phyloP scores from a whole-genome alignment of 2,888 invertebrate genomes.

The Drosophila kanekoi region DNA sequence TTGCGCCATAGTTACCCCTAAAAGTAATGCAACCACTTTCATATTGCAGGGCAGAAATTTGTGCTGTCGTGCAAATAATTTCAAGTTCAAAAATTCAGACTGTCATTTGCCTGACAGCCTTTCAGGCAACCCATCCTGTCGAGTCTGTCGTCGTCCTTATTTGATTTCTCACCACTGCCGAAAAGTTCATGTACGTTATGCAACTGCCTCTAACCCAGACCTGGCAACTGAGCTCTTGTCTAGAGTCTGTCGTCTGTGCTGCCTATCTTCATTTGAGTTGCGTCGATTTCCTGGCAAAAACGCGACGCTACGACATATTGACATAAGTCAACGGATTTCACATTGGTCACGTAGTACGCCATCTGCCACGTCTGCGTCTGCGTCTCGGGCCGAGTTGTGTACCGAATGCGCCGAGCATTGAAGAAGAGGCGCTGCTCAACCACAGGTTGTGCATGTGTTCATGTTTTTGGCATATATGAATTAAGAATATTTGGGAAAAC shows the following conservation, averaged over 20 bases:
- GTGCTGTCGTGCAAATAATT: slow-evolving; percentile 75
- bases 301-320: slow-evolving; percentile 69
- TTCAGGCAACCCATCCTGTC: slow-evolving; percentile 31
- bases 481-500: slow-evolving; percentile 48
- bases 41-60: slow-evolving; percentile 25
- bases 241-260: slow-evolving; percentile 54
- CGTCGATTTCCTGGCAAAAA: slow-evolving; percentile 77
- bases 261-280: slow-evolving; percentile 78
- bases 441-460: slow-evolving; percentile 5
- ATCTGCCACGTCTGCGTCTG: slow-evolving; percentile 51
- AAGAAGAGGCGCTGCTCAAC: slow-evolving; percentile 12
- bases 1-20: slow-evolving; percentile 45
- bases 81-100: slow-evolving; percentile 72
- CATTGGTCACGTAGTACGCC: slow-evolving; percentile 76
- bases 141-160: slow-evolving; percentile 62
- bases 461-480: slow-evolving; percentile 55
- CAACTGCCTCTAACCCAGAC: slow-evolving; percentile 17
- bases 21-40: slow-evolving; percentile 37
- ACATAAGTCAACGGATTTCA: slow-evolving; percentile 80
- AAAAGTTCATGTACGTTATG: slow-evolving; percentile 33
- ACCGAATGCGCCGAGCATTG: slow-evolving; percentile 2
- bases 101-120: slow-evolving; percentile 53
- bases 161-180: slow-evolving; percentile 68
- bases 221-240: slow-evolving; percentile 9
- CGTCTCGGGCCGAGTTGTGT: slow-evolving; percentile 11